Evolutionary conservation across 2,888 invertebrate species (phyloP).

Genomic region (Lepidochitona cinerea): DNA sequence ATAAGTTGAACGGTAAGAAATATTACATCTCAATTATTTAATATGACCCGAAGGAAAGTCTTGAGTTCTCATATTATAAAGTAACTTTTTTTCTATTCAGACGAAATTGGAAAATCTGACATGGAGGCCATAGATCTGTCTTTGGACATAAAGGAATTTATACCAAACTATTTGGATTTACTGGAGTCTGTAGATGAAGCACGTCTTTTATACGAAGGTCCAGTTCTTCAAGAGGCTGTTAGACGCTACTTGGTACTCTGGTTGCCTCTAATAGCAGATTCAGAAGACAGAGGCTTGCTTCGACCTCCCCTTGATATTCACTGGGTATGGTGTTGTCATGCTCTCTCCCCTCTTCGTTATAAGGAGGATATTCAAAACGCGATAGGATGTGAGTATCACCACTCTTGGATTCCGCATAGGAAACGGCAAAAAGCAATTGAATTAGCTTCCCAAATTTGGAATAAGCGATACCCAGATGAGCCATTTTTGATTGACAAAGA

Average conservation of each 20-base stretch:
- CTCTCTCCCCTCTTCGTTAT: conserved; percentile 62
- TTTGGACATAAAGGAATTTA: too few relatives aligned
- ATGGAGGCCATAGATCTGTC: too few relatives aligned
- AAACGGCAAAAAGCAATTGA: conserved; percentile 22
- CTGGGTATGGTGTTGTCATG: conserved; percentile 73
- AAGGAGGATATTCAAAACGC: conserved; percentile 53
- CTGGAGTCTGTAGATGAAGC: conserved; percentile 46
- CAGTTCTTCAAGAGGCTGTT: conserved; percentile 69
- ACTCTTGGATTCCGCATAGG: conserved; percentile 53
- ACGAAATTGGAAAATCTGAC: too few relatives aligned
- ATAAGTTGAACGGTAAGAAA: too few relatives aligned
- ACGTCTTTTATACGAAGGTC: conserved; percentile 55
- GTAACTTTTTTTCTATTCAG: too few relatives aligned
- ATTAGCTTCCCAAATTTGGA: conserved; percentile 43
- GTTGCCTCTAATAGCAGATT: conserved; percentile 69
- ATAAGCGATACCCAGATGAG: conserved; percentile 45
- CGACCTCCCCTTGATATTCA: conserved; percentile 72
- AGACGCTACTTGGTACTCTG: conserved; percentile 71
- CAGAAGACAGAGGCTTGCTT: conserved; percentile 39
- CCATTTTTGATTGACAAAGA: conserved; percentile 40
- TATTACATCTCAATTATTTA: too few relatives aligned
- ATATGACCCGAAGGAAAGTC: too few relatives aligned
- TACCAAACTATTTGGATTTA: conserved; percentile 56
- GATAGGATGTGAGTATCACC: too few relatives aligned
- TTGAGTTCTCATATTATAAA: too few relatives aligned